Percentiles rank a stretch among this genome's conserved stretches.
These are phyloP conservation scores for Hycleus phaleratus DNA, from an alignment of 1,140 invertebrate species.

Conservation along the genomic window DNA sequence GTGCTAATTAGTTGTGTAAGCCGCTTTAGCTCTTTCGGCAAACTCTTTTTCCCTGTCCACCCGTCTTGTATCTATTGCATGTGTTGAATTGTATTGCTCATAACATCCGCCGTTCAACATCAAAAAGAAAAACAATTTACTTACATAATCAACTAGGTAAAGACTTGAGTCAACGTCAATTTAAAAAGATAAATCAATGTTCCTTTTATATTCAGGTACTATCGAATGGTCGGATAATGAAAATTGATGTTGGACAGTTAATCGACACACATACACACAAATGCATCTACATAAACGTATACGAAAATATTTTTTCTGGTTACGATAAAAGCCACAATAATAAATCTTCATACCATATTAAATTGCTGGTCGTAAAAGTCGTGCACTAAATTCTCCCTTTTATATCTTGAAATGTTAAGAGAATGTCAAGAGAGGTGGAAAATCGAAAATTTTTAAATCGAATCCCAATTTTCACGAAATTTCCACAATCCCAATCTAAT, in stretches of 20 bases:
- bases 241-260: not conserved
- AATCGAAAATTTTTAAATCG: too few relatives aligned
- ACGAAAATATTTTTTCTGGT: not conserved
- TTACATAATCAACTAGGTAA: too few relatives aligned
- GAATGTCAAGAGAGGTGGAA: conserved; percentile 2
- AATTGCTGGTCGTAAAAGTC: conserved; percentile 13
- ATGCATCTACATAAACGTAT: not conserved
- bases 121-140: not conserved
- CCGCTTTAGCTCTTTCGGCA: conserved; percentile 33
- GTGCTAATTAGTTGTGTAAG: conserved; percentile 36
- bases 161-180: too few relatives aligned
- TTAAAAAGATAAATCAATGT: not conserved
- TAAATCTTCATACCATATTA: conserved; percentile 14
- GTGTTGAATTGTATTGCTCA: conserved; percentile 1
- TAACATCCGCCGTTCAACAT: conserved; percentile 7
- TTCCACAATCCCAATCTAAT: too few relatives aligned
- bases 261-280: not conserved
- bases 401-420: conserved; percentile 11
- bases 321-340: conserved; percentile 10
- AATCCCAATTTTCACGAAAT: too few relatives aligned
- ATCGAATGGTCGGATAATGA: too few relatives aligned
- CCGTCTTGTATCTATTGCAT: not conserved
- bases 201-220: too few relatives aligned
- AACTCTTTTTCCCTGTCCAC: conserved; percentile 3
- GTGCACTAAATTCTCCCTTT: conserved; percentile 12